These are phyloP conservation scores for Synergus itoensis DNA, from an alignment of 2,888 invertebrate species.

Conservation along the genomic window DNA sequence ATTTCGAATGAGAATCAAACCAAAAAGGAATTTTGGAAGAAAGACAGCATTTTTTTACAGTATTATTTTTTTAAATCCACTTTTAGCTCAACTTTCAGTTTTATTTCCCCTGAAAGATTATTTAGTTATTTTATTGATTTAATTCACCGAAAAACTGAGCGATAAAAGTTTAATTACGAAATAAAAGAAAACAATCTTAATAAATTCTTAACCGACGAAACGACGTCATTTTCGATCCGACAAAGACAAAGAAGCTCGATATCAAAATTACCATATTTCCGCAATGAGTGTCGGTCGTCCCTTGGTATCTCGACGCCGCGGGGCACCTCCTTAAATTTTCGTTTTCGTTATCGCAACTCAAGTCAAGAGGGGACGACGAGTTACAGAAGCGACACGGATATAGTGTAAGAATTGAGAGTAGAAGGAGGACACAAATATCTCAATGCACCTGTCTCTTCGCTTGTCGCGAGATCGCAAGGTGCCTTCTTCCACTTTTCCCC, in stretches of 20 bases:
- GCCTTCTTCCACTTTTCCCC: conserved; percentile 43
- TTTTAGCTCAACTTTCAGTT: neutral
- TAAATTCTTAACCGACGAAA: conserved; percentile 27
- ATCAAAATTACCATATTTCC: conserved; percentile 38
- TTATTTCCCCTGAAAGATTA: neutral
- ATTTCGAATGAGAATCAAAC: too few species aligned
- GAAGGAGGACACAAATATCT: conserved; percentile 36
- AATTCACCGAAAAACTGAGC: neutral
- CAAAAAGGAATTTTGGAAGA: too few species aligned
- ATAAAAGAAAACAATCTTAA: conserved; percentile 14
- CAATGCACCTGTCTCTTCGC: conserved; percentile 50
- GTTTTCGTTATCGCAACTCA: conserved; percentile 49
- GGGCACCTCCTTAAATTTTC: conserved; percentile 48
- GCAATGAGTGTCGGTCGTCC: conserved; percentile 46
- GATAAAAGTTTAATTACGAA: conserved; percentile 16
- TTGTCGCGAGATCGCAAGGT: conserved; percentile 51
- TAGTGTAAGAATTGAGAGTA: conserved; percentile 32
- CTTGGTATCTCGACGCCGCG: conserved; percentile 49
- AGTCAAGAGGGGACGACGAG: conserved; percentile 18
- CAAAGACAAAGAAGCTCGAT: conserved; percentile 43
- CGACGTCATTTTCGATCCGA: conserved; percentile 41
- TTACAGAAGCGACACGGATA: conserved; percentile 32
- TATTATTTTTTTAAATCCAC: too few species aligned
- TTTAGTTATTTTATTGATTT: neutral
- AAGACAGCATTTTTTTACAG: too few species aligned